Evolutionary conservation across 1,140 invertebrate genomes (phyloP), one percentile per base, ranked within the genome.

Genomic region (Drosophila baimaii): DNA sequence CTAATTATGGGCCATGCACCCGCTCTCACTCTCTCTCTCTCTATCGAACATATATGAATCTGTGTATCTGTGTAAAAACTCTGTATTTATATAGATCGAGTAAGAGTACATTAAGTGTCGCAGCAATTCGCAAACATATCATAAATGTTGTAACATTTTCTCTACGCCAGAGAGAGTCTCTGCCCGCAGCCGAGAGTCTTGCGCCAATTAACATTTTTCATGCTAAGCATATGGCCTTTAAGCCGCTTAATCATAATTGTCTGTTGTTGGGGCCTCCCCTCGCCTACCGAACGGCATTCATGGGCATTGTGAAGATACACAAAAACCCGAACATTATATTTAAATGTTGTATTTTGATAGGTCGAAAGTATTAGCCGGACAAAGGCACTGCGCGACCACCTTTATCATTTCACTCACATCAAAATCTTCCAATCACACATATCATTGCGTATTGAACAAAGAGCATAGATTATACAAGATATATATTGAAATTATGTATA

Each of bases 61-160:
- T 80, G 54, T 82, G 44, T 78, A 47, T 61, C 69, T 64, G 37
- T 58, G 69, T 66, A 77, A 69, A 43, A 59, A 76, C 51, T 61
- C 35, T 59, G 35, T 85, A 73, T 69, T 77, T 73, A 68, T 78
- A 68, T 80, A 59, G 62, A 79, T 46, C 33, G 58, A 70, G 72
- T 70, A 57, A 64, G 74, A 58, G 57, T 81, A 74, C 75, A 75
- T 83, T 91, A 90, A 90, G 78, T 90, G 81, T 92, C 81, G 86
- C 90, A 90, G 90, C 90, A 92, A 91, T 92, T 91, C 78, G 85
- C 79, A 86, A 91, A 92, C 91, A 92, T 92, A 92, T 92, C 91
- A 92, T 92, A 88, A 92, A 91, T 92, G 91, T 92, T 91, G 91
- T 92, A 92, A 75, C 75, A 92, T 80, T 80, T 79, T 90, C 84